Percentiles rank a stretch among this genome's conserved stretches.
phyloP scores from a whole-genome alignment of 2,113 vertebrate genomes.

The Anser cygnoides region DNA sequence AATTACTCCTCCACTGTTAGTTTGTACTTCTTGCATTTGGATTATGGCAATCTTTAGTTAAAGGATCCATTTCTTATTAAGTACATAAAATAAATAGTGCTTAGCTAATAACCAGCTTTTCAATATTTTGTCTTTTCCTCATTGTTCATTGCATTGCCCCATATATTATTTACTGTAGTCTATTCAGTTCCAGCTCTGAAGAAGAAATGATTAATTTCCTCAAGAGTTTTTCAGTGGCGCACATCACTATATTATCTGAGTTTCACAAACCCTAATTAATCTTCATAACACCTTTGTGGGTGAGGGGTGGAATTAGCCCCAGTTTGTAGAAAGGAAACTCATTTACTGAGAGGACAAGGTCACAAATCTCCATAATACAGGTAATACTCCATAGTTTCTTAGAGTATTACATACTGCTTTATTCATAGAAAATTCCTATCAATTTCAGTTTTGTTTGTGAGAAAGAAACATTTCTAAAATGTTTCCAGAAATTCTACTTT shows the following conservation, averaged over 20 bases:
- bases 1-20: not conserved
- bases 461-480: not conserved
- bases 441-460: not conserved
- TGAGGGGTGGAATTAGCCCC: not conserved
- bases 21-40: not conserved
- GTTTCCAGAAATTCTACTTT: not conserved
- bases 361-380: not conserved
- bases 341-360: not conserved
- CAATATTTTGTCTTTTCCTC: not conserved
- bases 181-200: not conserved
- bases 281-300: not conserved
- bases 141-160: not conserved
- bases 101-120: not conserved
- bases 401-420: not conserved
- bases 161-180: not conserved
- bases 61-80: not conserved
- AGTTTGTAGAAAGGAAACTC: not conserved
- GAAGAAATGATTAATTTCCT: constrained; percentile 36
- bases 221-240: not conserved
- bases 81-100: not conserved
- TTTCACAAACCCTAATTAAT: constrained; percentile 47
- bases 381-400: not conserved
- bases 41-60: not conserved
- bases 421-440: not conserved
- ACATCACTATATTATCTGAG: not conserved